These are phyloP conservation scores for Arothron firmamentum DNA, from an alignment of 2,113 vertebrate species.

Conservation along the genomic window DNA sequence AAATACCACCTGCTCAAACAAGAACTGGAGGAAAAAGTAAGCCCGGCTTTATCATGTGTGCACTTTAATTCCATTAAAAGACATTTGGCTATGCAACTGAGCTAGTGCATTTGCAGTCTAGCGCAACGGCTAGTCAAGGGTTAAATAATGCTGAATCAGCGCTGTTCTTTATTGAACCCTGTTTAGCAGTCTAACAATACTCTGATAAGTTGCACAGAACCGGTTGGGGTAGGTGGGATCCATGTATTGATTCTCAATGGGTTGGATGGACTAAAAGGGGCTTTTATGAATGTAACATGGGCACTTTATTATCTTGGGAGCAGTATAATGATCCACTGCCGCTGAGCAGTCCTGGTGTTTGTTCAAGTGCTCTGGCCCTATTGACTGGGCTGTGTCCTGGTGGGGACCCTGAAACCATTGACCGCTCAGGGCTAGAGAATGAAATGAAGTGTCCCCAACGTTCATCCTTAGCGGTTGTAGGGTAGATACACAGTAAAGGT, in stretches of 20 bases:
- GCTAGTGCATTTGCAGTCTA: background rate
- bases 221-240: conserved; percentile 26
- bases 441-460: background rate
- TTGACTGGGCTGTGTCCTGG: conserved; percentile 38
- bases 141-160: conserved; percentile 41
- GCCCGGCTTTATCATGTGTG: conserved; percentile 8
- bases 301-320: conserved; percentile 47
- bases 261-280: conserved; percentile 38
- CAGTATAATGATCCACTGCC: conserved; percentile 49
- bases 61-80: background rate
- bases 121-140: conserved; percentile 7
- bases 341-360: conserved; percentile 38
- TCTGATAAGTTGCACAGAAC: conserved; percentile 27
- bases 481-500: background rate
- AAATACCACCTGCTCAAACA: conserved; percentile 82
- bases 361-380: conserved; percentile 32
- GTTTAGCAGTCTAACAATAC: conserved; percentile 30
- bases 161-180: conserved; percentile 9
- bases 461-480: background rate
- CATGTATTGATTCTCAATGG: conserved; percentile 51
- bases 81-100: background rate
- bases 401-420: background rate
- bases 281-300: conserved; percentile 50
- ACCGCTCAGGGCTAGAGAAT: background rate
- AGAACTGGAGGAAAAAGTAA: conserved; percentile 87